Evolutionary conservation across 2,888 invertebrate species (phyloP), one percentile per base, ranked within the genome.

Genomic region (Laspeyria flexula): DNA sequence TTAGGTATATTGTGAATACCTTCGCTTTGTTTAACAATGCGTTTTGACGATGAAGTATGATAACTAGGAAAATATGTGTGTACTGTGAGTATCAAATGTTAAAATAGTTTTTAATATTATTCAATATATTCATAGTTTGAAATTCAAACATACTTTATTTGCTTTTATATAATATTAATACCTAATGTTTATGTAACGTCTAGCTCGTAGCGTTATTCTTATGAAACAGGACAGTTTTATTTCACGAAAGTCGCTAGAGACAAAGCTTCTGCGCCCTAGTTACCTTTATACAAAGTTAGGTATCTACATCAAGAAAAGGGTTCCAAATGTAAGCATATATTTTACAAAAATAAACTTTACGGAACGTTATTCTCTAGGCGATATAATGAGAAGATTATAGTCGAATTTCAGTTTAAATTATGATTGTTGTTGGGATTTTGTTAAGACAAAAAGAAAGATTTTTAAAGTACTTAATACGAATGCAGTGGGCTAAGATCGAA

Each of bases 391-490:
- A 57, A 21, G 50, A 46, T 50, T 49, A 51, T 35, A 60, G 56
- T 68, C 44, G 43, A 55, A 55, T 60, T 57, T 41, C 16, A 41
- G 42, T 53, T 55, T 60, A 48, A 60, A 68, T 58, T 55, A 53
- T 33, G 48, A 43, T 43, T 52, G 51, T 60, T 65, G 41, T 46
- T 44, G 56, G 43, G 25, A 35, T 7, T 25, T 25, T 3, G 25
- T 25, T 4, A 7, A 7, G 9, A 7, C 7, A 25, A 25, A 25
- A 18, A n/a, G n/a, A n/a, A n/a, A n/a, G n/a, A n/a, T n/a, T n/a
- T n/a, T n/a, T n/a, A n/a, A n/a, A n/a, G n/a, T n/a, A n/a, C n/a
- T n/a, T n/a, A n/a, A n/a, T n/a, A n/a, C n/a, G n/a, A n/a, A n/a
- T n/a, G n/a, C n/a, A n/a, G n/a, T n/a, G n/a, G n/a, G n/a, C n/a